Percentiles rank a stretch among this genome's conserved stretches.
Conservation (phyloP, 2,888 invertebrate genomes). For the Cataglyphis altisquamis region DNA sequence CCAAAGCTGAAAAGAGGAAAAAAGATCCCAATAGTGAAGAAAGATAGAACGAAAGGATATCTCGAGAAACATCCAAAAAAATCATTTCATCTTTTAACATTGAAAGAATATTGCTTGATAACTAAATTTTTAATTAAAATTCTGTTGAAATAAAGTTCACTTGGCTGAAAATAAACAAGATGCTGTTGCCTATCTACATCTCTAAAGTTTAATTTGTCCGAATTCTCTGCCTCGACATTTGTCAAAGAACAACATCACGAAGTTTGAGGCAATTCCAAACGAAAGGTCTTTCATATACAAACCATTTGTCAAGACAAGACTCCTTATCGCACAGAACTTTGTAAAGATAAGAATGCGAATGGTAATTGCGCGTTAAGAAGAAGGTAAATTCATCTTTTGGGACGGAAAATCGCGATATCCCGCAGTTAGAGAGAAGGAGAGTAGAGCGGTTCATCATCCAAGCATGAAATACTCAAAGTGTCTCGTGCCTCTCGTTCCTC, state of each 20-base stretch:
- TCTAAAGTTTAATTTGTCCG: conserved; percentile 33
- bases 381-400: conserved; percentile 18
- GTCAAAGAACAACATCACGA: conserved; percentile 43
- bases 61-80: not conserved
- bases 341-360: conserved; percentile 37
- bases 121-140: conserved; percentile 29
- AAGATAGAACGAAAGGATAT: not conserved
- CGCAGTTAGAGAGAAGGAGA: conserved; percentile 42
- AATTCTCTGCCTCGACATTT: conserved; percentile 47
- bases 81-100: conserved; percentile 12
- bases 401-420: conserved; percentile 55
- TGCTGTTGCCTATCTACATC: conserved; percentile 13
- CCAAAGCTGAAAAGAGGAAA: conserved; percentile 28
- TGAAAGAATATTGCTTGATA: not conserved
- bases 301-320: conserved; percentile 35
- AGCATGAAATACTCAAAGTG: conserved; percentile 61
- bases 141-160: conserved; percentile 22
- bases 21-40: conserved; percentile 21
- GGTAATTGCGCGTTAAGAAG: conserved; percentile 31
- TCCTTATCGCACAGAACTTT: conserved; percentile 19
- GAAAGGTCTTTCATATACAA: conserved; percentile 10
- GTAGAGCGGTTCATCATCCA: conserved; percentile 53
- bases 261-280: conserved; percentile 31
- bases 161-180: conserved; percentile 25
- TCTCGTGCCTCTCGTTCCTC: conserved; percentile 30